Conservation (phyloP, 1,140 invertebrate species). For the Drosophila simulans region DNA sequence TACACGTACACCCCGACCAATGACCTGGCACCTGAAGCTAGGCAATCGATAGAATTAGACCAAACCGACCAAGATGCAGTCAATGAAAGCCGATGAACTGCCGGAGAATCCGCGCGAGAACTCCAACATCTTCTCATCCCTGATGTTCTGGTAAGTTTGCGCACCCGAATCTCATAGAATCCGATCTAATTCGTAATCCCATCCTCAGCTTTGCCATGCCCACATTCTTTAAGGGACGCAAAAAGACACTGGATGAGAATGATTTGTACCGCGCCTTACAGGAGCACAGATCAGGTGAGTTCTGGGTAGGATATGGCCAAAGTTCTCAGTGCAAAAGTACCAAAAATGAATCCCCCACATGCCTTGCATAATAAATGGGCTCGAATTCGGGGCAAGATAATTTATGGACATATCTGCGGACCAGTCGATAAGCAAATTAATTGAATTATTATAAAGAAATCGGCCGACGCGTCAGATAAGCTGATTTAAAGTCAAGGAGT, state of each 20-base stretch:
- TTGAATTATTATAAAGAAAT: constrained; percentile 52
- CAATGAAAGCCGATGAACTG: constrained; percentile 75
- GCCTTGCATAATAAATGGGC: constrained; percentile 38
- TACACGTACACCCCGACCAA: constrained; percentile 40
- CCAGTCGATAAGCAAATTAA: constrained; percentile 38
- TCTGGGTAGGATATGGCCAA: background rate
- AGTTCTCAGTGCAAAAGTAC: background rate
- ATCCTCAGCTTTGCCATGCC: constrained; percentile 85
- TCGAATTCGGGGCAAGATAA: constrained; percentile 6
- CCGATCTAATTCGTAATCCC: background rate
- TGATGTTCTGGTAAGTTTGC: constrained; percentile 76
- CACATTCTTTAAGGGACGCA: constrained; percentile 86
- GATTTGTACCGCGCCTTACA: constrained; percentile 87
- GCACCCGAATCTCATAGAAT: background rate
- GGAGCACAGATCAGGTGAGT: constrained; percentile 86
- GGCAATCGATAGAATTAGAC: constrained; percentile 30
- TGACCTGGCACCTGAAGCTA: constrained; percentile 42
- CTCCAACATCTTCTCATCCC: constrained; percentile 70
- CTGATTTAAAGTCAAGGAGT: constrained; percentile 13
- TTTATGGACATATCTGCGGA: constrained; percentile 43
- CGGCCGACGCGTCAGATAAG: constrained; percentile 22
- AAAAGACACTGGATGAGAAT: constrained; percentile 85
- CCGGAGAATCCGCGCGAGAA: constrained; percentile 80
- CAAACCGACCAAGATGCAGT: constrained; percentile 74
- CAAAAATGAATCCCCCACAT: background rate